Conservation (phyloP, 2,113 vertebrate species). For the Corydoras maculifer region DNA sequence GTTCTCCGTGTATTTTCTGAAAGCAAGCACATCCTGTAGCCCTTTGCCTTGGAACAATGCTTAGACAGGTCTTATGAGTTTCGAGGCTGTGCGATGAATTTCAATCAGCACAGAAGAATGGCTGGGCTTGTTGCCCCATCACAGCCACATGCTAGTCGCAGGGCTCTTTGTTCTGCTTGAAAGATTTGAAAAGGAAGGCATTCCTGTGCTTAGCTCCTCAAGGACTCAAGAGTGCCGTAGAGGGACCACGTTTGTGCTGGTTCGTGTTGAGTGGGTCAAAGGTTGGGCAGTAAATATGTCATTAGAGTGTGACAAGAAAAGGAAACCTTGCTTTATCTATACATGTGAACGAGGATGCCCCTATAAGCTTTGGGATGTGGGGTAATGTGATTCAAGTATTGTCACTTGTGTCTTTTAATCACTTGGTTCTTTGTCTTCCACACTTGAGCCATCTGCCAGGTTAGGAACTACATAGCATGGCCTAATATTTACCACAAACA, state of each 20-base stretch:
- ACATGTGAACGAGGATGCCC: not conserved
- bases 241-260: constrained; percentile 30
- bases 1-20: constrained; percentile 11
- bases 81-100: constrained; percentile 38
- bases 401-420: constrained; percentile 9
- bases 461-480: constrained; percentile 13
- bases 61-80: constrained; percentile 27
- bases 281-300: constrained; percentile 31
- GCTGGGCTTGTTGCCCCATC: constrained; percentile 14
- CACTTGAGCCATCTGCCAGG: constrained; percentile 26
- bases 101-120: constrained; percentile 39
- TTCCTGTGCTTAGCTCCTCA: constrained; percentile 15
- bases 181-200: constrained; percentile 40
- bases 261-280: constrained; percentile 20
- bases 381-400: constrained; percentile 25
- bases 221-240: constrained; percentile 17
- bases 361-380: not conserved
- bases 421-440: not conserved
- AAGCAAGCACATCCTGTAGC: constrained; percentile 18
- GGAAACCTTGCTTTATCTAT: not conserved
- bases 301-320: constrained; percentile 25
- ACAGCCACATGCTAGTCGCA: constrained; percentile 28
- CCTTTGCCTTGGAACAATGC: constrained; percentile 31
- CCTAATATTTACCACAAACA: not conserved
- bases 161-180: constrained; percentile 33